Evolutionary conservation across 2,888 invertebrate species (phyloP), one percentile per base, ranked within the genome.

Genomic region (Limnephilus rhombicus): DNA sequence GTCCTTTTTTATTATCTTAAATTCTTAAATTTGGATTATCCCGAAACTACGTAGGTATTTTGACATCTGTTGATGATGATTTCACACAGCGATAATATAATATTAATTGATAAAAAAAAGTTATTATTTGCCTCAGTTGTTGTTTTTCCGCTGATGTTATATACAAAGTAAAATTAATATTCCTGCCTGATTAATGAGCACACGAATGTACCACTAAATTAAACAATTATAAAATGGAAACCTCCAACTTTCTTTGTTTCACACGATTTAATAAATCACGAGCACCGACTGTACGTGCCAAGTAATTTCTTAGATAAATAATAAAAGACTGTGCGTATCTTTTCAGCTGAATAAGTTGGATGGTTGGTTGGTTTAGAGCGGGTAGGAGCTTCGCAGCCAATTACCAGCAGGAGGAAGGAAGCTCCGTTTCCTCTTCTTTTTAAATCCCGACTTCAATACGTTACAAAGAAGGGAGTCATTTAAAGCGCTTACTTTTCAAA

Each of bases 321-420:
- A 89, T 80, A 80, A 80, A 89, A 89, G 24, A n/a, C 31, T 89
- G 88, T 88, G 68, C 37, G 68, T 80, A 89, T 34, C 80, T 89
- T 89, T 86, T 34, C 24, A 89, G 88, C 37, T 80, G 88, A 37
- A 37, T 80, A 29, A 80, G 24, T 45, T 29, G 49, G 45, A 15
- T 18, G 80, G 45, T 45, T 45, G n/a, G 85, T 24, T 68, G 80
- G 80, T 80, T 29, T 80, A n/a, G 86, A 89, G 68, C 87, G 86
- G 53, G 85, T 89, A 37, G 45, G 89, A 91, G 89, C 89, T 89
- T 91, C 88, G 34, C 53, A 86, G 92, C 92, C 92, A 92, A 92
- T 92, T 91, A 92, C 91, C 68, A 53, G 82, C 82, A 45, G 68
- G 13, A 90, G 92, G 92, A 92, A 90, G 92, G 89, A 91, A 91